Percentiles rank a stretch among this genome's conserved stretches.
Evolutionary conservation across 2,888 invertebrate genomes (phyloP).

Genomic region (Andrena haemorrhoa): DNA sequence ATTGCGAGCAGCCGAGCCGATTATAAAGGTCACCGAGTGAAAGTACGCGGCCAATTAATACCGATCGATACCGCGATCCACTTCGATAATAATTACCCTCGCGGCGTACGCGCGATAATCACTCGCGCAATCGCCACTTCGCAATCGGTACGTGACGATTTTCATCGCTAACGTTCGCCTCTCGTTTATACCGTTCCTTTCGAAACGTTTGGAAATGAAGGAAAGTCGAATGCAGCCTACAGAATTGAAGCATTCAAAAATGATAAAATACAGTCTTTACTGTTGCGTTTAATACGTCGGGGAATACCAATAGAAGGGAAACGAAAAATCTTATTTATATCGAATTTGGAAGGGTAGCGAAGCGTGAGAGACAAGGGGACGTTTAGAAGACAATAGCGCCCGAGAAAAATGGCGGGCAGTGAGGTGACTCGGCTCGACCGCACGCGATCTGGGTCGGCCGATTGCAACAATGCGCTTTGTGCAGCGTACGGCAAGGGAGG

Average conservation of each 20-base stretch:
- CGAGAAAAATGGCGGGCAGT: slow-evolving; percentile 10
- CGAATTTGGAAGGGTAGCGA: neutral
- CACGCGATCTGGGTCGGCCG: slow-evolving; percentile 78
- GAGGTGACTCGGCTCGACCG: slow-evolving; percentile 25
- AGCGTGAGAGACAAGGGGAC: slow-evolving; percentile 2
- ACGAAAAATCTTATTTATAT: neutral
- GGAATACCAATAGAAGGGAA: neutral
- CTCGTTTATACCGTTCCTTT: neutral
- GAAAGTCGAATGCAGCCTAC: neutral
- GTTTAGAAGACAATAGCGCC: slow-evolving; percentile 6
- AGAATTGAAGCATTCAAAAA: no score
- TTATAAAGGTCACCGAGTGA: slow-evolving; percentile 69
- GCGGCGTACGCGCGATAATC: slow-evolving; percentile 61
- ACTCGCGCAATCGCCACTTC: slow-evolving; percentile 18
- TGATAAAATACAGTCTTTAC: no score
- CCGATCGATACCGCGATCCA: slow-evolving; percentile 63
- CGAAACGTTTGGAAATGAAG: neutral
- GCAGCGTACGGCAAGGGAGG: slow-evolving; percentile 54
- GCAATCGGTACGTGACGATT: slow-evolving; percentile 55
- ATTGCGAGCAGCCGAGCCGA: slow-evolving; percentile 47
- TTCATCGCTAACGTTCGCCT: neutral
- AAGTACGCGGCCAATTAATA: slow-evolving; percentile 69
- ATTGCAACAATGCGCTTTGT: slow-evolving; percentile 81
- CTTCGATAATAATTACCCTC: slow-evolving; percentile 60
- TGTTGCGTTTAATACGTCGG: no score